Conservation (phyloP, 2,797 vertebrate genomes). For the Pseudochirops corinnae region DNA sequence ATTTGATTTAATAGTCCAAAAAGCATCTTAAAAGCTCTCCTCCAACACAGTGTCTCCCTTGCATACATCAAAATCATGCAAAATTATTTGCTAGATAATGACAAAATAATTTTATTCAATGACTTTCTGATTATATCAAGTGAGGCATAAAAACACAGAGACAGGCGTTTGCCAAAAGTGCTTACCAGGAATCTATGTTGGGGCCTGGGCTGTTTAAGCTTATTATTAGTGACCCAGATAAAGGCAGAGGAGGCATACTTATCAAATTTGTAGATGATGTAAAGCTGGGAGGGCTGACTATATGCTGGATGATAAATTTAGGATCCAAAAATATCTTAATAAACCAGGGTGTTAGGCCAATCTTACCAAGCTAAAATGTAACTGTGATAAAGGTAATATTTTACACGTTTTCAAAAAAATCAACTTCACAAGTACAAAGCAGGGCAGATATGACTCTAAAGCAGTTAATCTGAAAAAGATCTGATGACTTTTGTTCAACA, state of each 20-base stretch:
- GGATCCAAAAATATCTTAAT: not conserved
- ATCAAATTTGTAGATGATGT: not conserved
- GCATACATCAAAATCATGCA: not conserved
- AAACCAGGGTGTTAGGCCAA: not conserved
- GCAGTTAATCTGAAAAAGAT: not conserved
- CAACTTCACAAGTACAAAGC: not conserved
- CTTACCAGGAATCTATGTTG: not conserved
- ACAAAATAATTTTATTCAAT: not conserved
- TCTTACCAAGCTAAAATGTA: not conserved
- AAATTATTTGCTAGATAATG: not conserved
- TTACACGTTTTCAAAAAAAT: not conserved
- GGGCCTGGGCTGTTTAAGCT: not conserved
- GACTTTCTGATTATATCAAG: not conserved
- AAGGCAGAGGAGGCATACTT: not conserved
- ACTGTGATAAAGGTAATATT: not conserved
- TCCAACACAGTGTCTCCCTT: not conserved
- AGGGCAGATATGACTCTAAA: not conserved
- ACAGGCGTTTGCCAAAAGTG: not conserved
- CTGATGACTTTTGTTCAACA: not conserved
- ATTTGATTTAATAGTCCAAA: not conserved
- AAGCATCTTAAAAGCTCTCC: not conserved
- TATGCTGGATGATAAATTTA: not conserved
- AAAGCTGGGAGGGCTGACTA: not conserved
- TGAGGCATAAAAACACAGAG: not conserved
- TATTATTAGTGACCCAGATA: not conserved